Evolutionary conservation across 2,113 vertebrate species (phyloP).

Genomic region (Passer domesticus): DNA sequence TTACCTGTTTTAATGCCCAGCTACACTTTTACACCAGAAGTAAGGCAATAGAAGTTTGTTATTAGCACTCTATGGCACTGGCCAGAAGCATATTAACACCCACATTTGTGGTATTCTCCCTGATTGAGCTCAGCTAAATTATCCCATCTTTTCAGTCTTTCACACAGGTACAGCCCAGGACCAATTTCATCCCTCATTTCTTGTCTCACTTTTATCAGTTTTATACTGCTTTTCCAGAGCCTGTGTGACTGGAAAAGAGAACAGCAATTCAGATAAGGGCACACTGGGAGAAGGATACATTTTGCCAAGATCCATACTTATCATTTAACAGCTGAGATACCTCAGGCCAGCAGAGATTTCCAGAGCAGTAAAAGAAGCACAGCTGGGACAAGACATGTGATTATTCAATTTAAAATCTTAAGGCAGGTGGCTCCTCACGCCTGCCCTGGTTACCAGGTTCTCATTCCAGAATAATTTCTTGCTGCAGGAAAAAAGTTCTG

Average conservation of each 20-base stretch:
- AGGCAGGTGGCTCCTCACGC: background rate
- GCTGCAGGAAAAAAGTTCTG: background rate
- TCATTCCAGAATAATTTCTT: background rate
- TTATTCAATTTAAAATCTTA: slow-evolving; percentile 24
- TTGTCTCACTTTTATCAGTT: background rate
- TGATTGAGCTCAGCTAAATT: background rate
- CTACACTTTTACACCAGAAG: background rate
- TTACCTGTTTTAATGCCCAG: background rate
- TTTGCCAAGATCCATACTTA: background rate
- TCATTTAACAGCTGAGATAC: background rate
- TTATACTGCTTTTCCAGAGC: background rate
- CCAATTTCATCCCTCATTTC: background rate
- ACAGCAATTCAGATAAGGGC: background rate
- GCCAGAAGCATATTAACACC: background rate
- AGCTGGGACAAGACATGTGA: background rate
- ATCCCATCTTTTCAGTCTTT: background rate
- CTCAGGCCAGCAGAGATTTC: background rate
- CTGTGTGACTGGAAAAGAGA: background rate
- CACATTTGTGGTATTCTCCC: background rate
- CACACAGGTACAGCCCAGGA: background rate
- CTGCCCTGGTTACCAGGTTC: background rate
- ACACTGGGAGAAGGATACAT: background rate
- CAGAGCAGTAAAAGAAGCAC: slow-evolving; percentile 2
- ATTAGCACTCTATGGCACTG: background rate
- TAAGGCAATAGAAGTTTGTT: background rate